Evolutionary conservation across 1,140 invertebrate genomes (phyloP), one percentile per base, ranked within the genome.

Genomic region (Drosophila navojoa): DNA sequence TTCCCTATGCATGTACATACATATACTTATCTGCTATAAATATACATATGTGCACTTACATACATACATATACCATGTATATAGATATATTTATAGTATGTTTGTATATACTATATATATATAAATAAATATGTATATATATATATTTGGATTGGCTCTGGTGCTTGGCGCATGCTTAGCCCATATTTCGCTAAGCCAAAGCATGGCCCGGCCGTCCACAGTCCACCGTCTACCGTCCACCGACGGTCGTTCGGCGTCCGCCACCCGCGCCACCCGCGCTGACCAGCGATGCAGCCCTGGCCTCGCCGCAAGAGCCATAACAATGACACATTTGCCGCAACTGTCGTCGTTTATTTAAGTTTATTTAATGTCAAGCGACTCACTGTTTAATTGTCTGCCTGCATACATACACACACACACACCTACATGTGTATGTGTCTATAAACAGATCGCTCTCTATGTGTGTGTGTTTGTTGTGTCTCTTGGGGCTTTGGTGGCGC

Each of bases 401-500:
- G 50, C 15, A 40, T 3, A 40, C 9, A 60, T 1, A 58, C 11
- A n/a, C 42, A 25, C 32, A 16, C 5, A 9, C 16, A 22, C 5
- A 9, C 16, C 2, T 32, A 13, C 44, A n/a, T 38, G 10, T 42
- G 13, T 63, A 49, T 71, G 15, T 59, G 54, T 15, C 10, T 32
- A 19, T 54, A 5, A 27, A 25, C 11, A 10, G 50, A 44, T 19
- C 4, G 13, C 13, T 9, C 32, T 32, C 32, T 32, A 5, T 50
- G 19, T 50, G 11, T 22, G 6, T 10, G 6, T 32, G 9, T 68
- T 44, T 58, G 67, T 52, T 47, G 35, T 62, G 52, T 42, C 81
- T 64, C 68, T 16, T 52, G 15, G 82, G 76, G 84, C 62, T 70
- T 76, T 45, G 59, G 42, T 82, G 78, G 75, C 81, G 75, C 71